Conservation (phyloP, 2,888 invertebrate genomes). For the Elegia similella region DNA sequence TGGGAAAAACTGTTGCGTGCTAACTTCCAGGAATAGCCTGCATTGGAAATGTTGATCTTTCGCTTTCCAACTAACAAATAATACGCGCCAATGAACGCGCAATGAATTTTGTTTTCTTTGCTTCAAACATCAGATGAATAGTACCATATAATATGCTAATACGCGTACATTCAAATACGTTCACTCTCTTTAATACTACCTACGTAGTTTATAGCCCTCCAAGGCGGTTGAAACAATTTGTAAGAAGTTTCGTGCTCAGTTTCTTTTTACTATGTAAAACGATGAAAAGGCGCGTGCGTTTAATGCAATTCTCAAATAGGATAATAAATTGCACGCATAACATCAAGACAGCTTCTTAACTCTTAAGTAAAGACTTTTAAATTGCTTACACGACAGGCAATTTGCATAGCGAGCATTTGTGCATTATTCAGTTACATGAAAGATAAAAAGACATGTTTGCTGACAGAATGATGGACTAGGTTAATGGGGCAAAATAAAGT, state of each 20-base stretch:
- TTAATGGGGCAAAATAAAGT: background rate
- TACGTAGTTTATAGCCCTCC: slow-evolving; percentile 1
- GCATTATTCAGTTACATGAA: slow-evolving; percentile 3
- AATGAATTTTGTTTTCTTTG: too few species aligned
- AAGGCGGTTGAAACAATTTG: slow-evolving; percentile 4
- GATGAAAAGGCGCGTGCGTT: background rate
- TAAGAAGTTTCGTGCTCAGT: background rate
- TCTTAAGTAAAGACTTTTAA: slow-evolving; percentile 3
- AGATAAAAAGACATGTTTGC: background rate
- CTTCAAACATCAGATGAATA: too few species aligned
- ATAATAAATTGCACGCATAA: slow-evolving; percentile 11
- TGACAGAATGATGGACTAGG: slow-evolving; percentile 1
- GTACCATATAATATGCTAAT: background rate
- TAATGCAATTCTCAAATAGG: slow-evolving; percentile 2
- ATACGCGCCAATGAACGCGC: too few species aligned
- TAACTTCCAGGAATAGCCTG: background rate
- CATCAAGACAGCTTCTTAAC: slow-evolving; percentile 9
- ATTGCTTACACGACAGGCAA: slow-evolving; percentile 9
- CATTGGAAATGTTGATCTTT: background rate
- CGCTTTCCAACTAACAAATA: background rate
- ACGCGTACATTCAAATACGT: background rate
- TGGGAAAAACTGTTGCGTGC: slow-evolving; percentile 6
- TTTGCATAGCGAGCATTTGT: slow-evolving; percentile 6
- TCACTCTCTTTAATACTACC: background rate
- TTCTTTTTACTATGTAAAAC: slow-evolving; percentile 5